phyloP scores from a whole-genome alignment of 53 echinoderm and acorn worm genomes.

The Astropecten irregularis region DNA sequence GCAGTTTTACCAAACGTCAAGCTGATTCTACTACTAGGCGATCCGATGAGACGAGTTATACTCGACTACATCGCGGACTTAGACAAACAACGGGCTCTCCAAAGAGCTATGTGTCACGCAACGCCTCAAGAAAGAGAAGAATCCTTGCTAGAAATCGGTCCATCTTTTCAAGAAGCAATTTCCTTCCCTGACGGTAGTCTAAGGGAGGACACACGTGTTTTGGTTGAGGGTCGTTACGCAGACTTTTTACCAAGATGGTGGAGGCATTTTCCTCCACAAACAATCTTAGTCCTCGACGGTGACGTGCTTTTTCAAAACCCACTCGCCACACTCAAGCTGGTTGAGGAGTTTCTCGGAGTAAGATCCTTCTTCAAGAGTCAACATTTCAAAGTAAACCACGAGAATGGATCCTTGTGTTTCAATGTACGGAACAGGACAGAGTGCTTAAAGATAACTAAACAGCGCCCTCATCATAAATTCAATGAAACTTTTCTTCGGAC shows the following conservation, averaged over 20 bases:
- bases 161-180: background rate
- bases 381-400: slow-evolving; percentile 41
- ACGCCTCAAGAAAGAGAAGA: background rate
- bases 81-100: background rate
- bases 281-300: slow-evolving; percentile 51
- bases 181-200: slow-evolving; percentile 3
- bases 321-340: slow-evolving; percentile 1
- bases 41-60: slow-evolving; percentile 30
- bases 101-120: background rate
- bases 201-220: background rate
- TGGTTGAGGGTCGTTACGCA: background rate
- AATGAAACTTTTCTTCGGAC: background rate
- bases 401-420: slow-evolving; percentile 62
- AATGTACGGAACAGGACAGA: background rate
- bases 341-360: slow-evolving; percentile 57
- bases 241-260: slow-evolving; percentile 11
- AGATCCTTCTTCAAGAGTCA: slow-evolving; percentile 42
- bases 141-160: background rate
- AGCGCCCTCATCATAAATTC: slow-evolving; percentile 11
- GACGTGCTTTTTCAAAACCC: slow-evolving; percentile 41
- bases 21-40: slow-evolving; percentile 24
- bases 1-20: slow-evolving; percentile 8
- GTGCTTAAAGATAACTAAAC: slow-evolving; percentile 13
- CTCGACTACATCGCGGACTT: slow-evolving; percentile 23
- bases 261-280: background rate